phyloP scores from a whole-genome alignment of 2,888 invertebrate species.

The Eupithecia abbreviata region DNA sequence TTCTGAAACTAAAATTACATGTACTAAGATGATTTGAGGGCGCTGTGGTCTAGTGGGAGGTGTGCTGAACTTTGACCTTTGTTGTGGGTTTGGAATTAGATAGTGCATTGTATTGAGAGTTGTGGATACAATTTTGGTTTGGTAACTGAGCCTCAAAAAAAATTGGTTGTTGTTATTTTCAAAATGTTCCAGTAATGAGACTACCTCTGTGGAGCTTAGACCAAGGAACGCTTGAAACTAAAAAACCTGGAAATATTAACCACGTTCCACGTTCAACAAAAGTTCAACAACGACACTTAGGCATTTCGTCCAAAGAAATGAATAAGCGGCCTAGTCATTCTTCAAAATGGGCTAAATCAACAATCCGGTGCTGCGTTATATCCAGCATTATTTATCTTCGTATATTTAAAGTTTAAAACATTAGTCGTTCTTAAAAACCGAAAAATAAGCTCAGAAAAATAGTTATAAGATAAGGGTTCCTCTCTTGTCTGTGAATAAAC shows the following conservation, averaged over 20 bases:
- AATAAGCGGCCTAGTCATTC: too few relatives aligned
- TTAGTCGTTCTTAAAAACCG: too few relatives aligned
- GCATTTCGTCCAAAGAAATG: too few relatives aligned
- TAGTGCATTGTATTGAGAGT: neutral
- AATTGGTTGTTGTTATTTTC: neutral
- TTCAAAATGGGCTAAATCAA: too few relatives aligned
- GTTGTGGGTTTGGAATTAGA: neutral
- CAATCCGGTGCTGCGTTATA: too few relatives aligned
- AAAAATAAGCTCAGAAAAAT: neutral
- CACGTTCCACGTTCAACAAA: too few relatives aligned
- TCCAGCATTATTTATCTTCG: too few relatives aligned
- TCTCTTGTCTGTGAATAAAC: neutral
- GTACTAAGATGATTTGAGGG: neutral
- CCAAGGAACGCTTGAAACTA: too few relatives aligned
- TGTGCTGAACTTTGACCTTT: neutral
- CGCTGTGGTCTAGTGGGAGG: conserved; percentile 1
- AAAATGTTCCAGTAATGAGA: neutral
- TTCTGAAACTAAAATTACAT: conserved; percentile 10
- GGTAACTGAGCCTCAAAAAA: neutral
- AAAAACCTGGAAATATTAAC: neutral
- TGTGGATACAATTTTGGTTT: neutral
- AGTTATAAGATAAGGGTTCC: neutral
- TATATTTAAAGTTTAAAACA: too few relatives aligned
- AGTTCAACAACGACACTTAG: too few relatives aligned
- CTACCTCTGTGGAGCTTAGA: neutral